phyloP scores from a whole-genome alignment of 1,140 invertebrate genomes.

The Brachionus koreanus region DNA sequence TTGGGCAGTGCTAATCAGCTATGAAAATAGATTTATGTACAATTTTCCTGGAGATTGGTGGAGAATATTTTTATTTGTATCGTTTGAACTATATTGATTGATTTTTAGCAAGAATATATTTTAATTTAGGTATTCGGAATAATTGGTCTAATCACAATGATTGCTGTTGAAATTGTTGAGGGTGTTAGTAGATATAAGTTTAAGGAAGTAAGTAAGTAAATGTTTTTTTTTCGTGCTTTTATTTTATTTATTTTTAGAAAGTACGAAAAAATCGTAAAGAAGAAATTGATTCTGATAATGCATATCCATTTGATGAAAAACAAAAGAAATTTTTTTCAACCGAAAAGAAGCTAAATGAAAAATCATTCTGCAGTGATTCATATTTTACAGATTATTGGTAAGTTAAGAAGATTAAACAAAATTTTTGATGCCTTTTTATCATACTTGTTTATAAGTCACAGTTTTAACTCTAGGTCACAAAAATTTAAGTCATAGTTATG shows the following conservation, averaged over 20 bases:
- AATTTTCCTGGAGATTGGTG: constrained; percentile 31
- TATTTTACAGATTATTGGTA: neutral
- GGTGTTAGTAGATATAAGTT: neutral
- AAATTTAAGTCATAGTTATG: too few species aligned
- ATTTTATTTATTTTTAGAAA: neutral
- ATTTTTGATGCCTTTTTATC: too few species aligned
- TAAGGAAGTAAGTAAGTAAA: neutral
- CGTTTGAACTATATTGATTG: neutral
- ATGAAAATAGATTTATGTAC: neutral
- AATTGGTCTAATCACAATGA: neutral
- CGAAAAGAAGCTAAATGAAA: neutral
- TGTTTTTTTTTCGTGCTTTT: neutral
- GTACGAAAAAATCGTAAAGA: neutral
- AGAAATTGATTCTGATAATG: neutral
- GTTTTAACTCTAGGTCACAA: too few species aligned
- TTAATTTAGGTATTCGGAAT: neutral
- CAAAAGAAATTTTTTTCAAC: neutral
- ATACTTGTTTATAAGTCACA: too few species aligned
- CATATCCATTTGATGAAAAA: neutral
- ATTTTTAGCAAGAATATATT: neutral
- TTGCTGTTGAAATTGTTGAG: neutral
- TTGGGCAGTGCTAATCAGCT: neutral
- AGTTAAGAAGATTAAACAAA: too few species aligned
- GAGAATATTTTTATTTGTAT: constrained; percentile 32
- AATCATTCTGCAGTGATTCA: neutral